Evolutionary conservation across 2,113 vertebrate genomes (phyloP).

Genomic region (Oxyruncus cristatus): DNA sequence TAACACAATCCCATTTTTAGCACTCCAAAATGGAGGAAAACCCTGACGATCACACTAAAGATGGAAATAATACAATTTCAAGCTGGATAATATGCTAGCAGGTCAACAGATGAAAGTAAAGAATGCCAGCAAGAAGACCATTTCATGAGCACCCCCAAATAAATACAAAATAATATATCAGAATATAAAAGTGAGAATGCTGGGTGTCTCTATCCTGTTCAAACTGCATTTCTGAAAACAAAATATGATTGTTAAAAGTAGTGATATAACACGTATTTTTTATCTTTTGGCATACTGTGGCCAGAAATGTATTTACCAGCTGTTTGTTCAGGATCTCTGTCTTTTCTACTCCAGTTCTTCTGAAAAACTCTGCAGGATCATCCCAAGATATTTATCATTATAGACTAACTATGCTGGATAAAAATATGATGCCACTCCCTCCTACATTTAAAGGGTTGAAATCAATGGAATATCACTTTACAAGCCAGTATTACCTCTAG

Average conservation of each 20-base stretch:
- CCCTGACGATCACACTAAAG: neutral
- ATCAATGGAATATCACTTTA: neutral
- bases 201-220: neutral
- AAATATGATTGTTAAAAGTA: neutral
- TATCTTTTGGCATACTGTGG: neutral
- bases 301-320: neutral
- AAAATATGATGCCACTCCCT: neutral
- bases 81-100: neutral
- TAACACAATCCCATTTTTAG: slow-evolving; percentile 53
- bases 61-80: neutral
- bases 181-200: neutral
- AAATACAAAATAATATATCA: neutral
- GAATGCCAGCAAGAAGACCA: neutral
- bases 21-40: slow-evolving; percentile 11
- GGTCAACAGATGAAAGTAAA: neutral
- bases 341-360: neutral
- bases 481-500: neutral
- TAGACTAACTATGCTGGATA: neutral
- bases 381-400: neutral
- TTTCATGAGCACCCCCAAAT: neutral
- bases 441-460: neutral
- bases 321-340: neutral
- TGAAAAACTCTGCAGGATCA: neutral
- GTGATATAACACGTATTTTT: neutral
- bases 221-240: neutral